Base-by-base conservation (phyloP, 2,113 vertebrate genomes). In the Alligator sinensis region DNA sequence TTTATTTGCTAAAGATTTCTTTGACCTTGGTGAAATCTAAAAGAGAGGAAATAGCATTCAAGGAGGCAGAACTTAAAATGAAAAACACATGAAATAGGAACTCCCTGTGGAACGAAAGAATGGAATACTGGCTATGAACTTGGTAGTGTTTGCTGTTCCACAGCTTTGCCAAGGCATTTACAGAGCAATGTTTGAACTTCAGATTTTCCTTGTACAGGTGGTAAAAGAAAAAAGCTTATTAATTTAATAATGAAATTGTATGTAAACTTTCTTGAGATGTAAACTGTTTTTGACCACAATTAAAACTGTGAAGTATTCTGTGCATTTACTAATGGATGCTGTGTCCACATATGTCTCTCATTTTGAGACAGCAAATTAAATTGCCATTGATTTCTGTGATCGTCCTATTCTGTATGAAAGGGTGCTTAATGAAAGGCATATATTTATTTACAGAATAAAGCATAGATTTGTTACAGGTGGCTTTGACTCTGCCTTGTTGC, bases 11-110 rank as follows among this genome's bases (percentile, higher is more conserved):
- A 74, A 96, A 95, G 92, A 97, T 97, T 97, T 94, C 92, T 96
- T 97, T 97, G 96, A 98, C 96, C 96, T 96, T 97, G 93, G 89
- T 96, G 94, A 97, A 98, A 97, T 88, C 92, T 0, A n/a, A 96
- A 97, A 79, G 84, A 97, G 90, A 98, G 97, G 97, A 98, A 98
- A 97, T 94, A 97, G 87, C 95, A 91, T 97, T 93, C 64, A 78
- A 97, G 94, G 83, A 98, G 95, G 94, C 90, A 96, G 96, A 97
- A 97, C 86, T 94, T 94, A 95, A 97, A 98, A 98, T 98, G 96
- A 97, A 97, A 98, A 97, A 95, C 98, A 97, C 93, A 97, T 97
- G 97, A 97, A 97, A 86, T 82, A 34, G 77, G 77, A 97, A 84
- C 80, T 95, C 97, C 94, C 96, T 61, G 77, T 62, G 96, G 97